These are phyloP conservation scores for Nephrotoma appendiculata DNA, from an alignment of 2,888 invertebrate species.

Conservation along the genomic window DNA sequence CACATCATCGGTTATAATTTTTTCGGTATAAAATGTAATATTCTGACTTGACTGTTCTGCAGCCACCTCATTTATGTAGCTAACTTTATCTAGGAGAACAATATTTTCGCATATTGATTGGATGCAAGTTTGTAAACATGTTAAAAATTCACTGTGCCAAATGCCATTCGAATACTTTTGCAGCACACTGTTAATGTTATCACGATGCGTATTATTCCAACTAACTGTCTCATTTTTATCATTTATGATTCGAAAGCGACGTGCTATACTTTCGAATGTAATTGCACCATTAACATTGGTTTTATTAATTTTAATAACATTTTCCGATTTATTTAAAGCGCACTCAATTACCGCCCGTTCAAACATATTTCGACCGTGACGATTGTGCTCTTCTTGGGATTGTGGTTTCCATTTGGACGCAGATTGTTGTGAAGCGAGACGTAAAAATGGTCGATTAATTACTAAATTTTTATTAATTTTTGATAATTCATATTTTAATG, in stretches of 20 bases:
- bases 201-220: conserved; percentile 19
- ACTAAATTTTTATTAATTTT: conserved; percentile 21
- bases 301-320: background rate
- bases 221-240: conserved; percentile 5
- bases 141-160: conserved; percentile 27
- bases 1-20: conserved; percentile 42
- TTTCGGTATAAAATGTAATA: conserved; percentile 28
- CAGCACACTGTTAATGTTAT: conserved; percentile 16
- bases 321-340: conserved; percentile 28
- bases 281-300: background rate
- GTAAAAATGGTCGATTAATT: conserved; percentile 48
- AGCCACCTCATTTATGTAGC: conserved; percentile 29
- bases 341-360: conserved; percentile 48
- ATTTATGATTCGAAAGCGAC: background rate
- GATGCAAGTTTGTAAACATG: conserved; percentile 33
- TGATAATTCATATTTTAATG: conserved; percentile 31
- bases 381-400: conserved; percentile 31
- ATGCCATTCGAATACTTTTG: conserved; percentile 19
- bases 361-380: conserved; percentile 35
- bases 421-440: conserved; percentile 56
- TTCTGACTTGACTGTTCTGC: conserved; percentile 18
- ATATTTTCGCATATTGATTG: conserved; percentile 44
- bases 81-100: conserved; percentile 37
- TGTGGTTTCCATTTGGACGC: conserved; percentile 37
- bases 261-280: background rate